Evolutionary conservation across 1,140 invertebrate genomes (phyloP), one percentile per base, ranked within the genome.

Genomic region (Zaprionus ornatus): DNA sequence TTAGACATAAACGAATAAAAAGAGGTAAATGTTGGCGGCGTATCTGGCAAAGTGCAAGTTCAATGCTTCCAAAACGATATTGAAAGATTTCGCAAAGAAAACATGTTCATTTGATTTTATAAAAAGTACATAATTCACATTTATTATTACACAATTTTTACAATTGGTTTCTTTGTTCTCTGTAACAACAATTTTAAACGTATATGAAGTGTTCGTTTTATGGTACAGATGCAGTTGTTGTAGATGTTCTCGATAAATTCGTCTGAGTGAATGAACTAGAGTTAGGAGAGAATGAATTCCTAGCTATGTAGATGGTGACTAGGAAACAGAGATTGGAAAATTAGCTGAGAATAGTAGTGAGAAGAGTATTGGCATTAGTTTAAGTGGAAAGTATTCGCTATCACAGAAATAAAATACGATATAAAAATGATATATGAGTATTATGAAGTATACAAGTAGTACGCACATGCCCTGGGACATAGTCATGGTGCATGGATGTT

Each of bases 41-140:
- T 52, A 25, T 52, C 50, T 21, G 37, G 56, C 29, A 35, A 72
- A 74, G 78, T 81, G 70, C 76, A 90, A 90, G 85, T 90, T 90
- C 85, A 90, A 90, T 90, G 86, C 65, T 80, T 83, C 85, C 19
- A 9, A 25, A 59, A 76, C 45, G 15, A 57, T 40, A 72, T 77
- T 59, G 48, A 52, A 32, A 71, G 15, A 55, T 75, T 77, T 45
- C 10, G 45, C 61, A 65, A 66, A 68, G 73, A 45, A 45, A 45
- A 45, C n/a, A 17, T n/a, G 15, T 74, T 60, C 19, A 40, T 77
- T 79, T 90, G 85, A 85, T 90, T 90, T 88, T 90, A 90, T 90
- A 90, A 90, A 90, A 90, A 90, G 85, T 90, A 90, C 85, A 90
- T 90, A 90, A 90, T 90, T 90, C 85, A 85, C 85, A 77, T 83